Evolutionary conservation across 2,113 vertebrate genomes (phyloP), one percentile per base, ranked within the genome.

Genomic region (Ellobius talpinus): DNA sequence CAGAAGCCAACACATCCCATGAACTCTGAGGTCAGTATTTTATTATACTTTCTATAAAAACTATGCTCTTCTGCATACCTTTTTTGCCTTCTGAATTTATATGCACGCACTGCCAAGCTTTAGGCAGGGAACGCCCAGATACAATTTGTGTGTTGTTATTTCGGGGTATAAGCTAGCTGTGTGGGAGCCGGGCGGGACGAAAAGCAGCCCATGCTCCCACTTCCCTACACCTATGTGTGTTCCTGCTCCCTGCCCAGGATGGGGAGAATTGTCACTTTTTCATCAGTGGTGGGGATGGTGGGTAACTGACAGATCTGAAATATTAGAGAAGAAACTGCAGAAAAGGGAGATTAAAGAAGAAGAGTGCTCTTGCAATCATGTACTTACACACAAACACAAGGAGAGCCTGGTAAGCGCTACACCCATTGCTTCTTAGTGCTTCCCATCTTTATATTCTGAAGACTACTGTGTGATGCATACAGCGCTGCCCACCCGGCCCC

Each of bases 1-100:
- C 97, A 96, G 96, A 94, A 98, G 81, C 16, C 93, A 45, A 93
- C n/a, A 10, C 12, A 87, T 68, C 72, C 55, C 42, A 66, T 97
- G 91, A 96, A 52, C 94, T 29, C 77, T 31, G 58, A 58, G 97
- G 96, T 98, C 95, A 93, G 95, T 98, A 96, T 96, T 98, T 97
- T 92, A 94, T 97, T 1, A 7, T 13, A 92, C 31, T 50, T 61
- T 95, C 91, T 92, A 36, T 91, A n/a, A 39, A 77, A 61, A n/a
- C 36, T 11, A 52, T 7, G 70, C 16, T 66, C 23, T 7, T 63
- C 77, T 14, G 2, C 4, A 7, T n/a, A 17, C 47, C 72, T 74
- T 55, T 58, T 39, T 4, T 36, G 55, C 24, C 9, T 72, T 66
- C 16, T 13, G 24, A 45, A 78, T 45, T n/a, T 47, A n/a, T 85